Percentiles rank a stretch among this genome's conserved stretches.
phyloP scores from a whole-genome alignment of 2,113 vertebrate species.

The Apodemus sylvaticus region DNA sequence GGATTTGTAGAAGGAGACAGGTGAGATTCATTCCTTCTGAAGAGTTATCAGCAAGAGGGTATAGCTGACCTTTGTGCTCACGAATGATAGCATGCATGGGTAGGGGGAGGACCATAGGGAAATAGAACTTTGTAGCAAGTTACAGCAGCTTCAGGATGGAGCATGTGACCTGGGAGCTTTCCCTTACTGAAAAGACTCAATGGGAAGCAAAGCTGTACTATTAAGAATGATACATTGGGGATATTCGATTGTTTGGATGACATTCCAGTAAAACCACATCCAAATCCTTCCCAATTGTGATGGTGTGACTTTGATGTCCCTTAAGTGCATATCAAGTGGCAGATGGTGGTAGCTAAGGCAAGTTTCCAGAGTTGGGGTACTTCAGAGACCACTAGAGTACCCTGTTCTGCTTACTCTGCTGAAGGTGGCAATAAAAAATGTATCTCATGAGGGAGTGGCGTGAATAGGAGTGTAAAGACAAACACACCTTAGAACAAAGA shows the following conservation, averaged over 20 bases:
- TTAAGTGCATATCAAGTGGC: not conserved
- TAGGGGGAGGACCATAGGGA: not conserved
- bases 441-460: not conserved
- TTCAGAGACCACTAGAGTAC: not conserved
- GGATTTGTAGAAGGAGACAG: not conserved
- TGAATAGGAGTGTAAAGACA: not conserved
- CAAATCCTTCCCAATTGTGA: not conserved
- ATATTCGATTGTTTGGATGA: not conserved
- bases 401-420: not conserved
- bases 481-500: not conserved
- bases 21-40: not conserved
- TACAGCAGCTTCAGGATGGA: not conserved
- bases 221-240: not conserved
- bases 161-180: not conserved
- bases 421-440: constrained; percentile 18
- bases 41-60: not conserved
- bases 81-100: not conserved
- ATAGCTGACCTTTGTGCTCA: not conserved
- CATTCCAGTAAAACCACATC: not conserved
- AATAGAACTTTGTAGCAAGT: not conserved
- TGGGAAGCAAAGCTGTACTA: not conserved
- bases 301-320: not conserved
- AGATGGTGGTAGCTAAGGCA: not conserved
- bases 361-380: not conserved
- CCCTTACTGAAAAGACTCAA: constrained; percentile 4